Evolutionary conservation across 2,113 vertebrate species (phyloP).

Genomic region (Tamias sibiricus): DNA sequence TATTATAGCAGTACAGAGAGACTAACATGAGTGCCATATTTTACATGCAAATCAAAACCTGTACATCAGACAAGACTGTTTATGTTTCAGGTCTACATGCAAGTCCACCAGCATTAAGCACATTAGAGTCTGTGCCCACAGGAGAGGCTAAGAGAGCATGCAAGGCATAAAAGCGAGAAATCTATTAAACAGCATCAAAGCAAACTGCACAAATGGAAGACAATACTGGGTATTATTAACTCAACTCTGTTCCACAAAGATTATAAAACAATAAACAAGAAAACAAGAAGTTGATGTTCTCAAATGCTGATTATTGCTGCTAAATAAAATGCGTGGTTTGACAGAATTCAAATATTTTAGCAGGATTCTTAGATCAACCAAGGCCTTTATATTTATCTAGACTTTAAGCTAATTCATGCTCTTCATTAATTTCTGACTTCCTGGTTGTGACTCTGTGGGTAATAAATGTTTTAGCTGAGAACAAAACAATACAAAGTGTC

Average conservation of each 20-base stretch:
- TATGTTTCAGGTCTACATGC: not conserved
- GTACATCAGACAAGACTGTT: not conserved
- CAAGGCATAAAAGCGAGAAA: not conserved
- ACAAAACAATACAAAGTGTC: not conserved
- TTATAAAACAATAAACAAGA: not conserved
- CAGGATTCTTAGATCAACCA: not conserved
- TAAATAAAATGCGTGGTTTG: not conserved
- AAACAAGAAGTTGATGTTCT: not conserved
- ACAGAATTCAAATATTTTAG: not conserved
- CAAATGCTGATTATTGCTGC: not conserved
- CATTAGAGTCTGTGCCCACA: not conserved
- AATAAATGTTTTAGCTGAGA: not conserved
- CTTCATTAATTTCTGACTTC: not conserved
- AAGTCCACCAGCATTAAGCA: not conserved
- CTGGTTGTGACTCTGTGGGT: not conserved
- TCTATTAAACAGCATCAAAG: not conserved
- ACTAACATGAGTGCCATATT: not conserved
- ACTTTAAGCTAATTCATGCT: not conserved
- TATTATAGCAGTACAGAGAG: not conserved
- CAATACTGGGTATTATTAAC: not conserved
- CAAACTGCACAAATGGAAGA: not conserved
- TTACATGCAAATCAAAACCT: not conserved
- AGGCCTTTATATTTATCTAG: not conserved
- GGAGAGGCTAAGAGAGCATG: not conserved
- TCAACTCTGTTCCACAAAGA: not conserved